A percentile compares a stretch with the other conserved stretches of the same genome.
These are phyloP conservation scores for Chaenocephalus aceratus DNA, from an alignment of 2,113 vertebrate genomes.

Conservation along the genomic window DNA sequence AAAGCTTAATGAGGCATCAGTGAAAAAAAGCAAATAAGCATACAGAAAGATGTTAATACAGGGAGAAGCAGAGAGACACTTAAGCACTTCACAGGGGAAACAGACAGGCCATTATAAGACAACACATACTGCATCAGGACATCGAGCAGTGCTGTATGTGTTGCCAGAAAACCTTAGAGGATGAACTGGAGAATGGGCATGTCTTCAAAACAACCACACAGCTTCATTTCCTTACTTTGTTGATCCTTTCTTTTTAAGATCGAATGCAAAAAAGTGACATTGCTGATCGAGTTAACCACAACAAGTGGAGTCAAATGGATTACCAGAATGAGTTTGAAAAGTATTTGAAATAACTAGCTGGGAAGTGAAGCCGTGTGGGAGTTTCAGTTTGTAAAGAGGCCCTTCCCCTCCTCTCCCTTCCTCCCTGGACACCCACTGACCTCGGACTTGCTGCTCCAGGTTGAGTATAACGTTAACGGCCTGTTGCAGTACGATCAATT, in stretches of 20 bases:
- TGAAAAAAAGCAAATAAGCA: slow-evolving; percentile 37
- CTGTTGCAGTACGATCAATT: slow-evolving; percentile 99
- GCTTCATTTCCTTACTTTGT: slow-evolving; percentile 56
- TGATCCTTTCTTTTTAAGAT: neutral
- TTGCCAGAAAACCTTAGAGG: slow-evolving; percentile 43
- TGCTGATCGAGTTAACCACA: neutral
- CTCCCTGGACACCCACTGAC: slow-evolving; percentile 93
- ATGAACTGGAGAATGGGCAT: slow-evolving; percentile 60
- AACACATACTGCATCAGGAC: slow-evolving; percentile 56
- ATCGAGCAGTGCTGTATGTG: slow-evolving; percentile 55
- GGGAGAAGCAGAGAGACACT: slow-evolving; percentile 45
- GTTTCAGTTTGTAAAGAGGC: slow-evolving; percentile 58
- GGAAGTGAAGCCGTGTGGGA: slow-evolving; percentile 63
- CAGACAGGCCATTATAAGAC: slow-evolving; percentile 44
- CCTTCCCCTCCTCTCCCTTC: slow-evolving; percentile 69
- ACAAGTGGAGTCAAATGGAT: neutral
- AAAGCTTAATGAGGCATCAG: slow-evolving; percentile 29
- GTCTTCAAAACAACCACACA: slow-evolving; percentile 69
- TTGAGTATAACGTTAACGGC: slow-evolving; percentile 98
- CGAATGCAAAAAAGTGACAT: neutral
- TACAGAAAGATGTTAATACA: slow-evolving; percentile 56
- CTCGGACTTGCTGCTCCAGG: slow-evolving; percentile 99
- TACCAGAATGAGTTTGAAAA: neutral
- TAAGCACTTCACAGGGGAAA: slow-evolving; percentile 49
- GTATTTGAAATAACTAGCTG: neutral